Evolutionary conservation across 2,888 invertebrate species (phyloP), one percentile per base, ranked within the genome.

Genomic region (Agrotis ipsilon): DNA sequence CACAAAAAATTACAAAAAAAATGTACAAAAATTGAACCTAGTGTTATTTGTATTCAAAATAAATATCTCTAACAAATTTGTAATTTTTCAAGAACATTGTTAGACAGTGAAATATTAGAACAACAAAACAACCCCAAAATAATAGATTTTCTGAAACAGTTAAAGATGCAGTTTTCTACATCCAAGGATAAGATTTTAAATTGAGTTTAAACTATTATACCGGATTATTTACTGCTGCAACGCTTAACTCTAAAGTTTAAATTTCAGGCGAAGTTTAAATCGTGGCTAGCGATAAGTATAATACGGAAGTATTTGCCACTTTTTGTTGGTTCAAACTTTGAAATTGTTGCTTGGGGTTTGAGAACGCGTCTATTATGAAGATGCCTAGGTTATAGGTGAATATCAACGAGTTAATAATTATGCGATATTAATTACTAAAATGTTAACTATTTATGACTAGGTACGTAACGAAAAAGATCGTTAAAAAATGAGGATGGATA

Each of bases 231-330:
- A 71, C 71, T 49, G 64, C 46, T 55, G 16, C 57, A 49, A 52
- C 49, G 71, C 80, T 70, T 63, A 60, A 57, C 63, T 60, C 43
- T 45, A 46, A 78, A 77, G 78, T 77, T 75, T 62, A 46, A 76
- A 66, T 75, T 66, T 66, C 24, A 43, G 52, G 66, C 51, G 24
- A 79, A 70, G 66, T 79, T 75, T 75, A 57, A 75, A 60, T 57
- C 62, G 79, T 24, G 48, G 70, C 45, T n/a, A 43, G 62, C 59
- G 70, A 63, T 75, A 67, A 78, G 70, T 71, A 70, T 80, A 75
- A 60, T 45, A 21, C 9, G 48, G 52, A 54, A 46, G 55, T 66
- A 19, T 64, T 69, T 19, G 24, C n/a, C 16, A 5, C 14, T 61
- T 74, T 63, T 69, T 59, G 19, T 59, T 62, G 32, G 16, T 2